Conservation (phyloP, 2,113 vertebrate genomes). For the Ciconia boyciana region DNA sequence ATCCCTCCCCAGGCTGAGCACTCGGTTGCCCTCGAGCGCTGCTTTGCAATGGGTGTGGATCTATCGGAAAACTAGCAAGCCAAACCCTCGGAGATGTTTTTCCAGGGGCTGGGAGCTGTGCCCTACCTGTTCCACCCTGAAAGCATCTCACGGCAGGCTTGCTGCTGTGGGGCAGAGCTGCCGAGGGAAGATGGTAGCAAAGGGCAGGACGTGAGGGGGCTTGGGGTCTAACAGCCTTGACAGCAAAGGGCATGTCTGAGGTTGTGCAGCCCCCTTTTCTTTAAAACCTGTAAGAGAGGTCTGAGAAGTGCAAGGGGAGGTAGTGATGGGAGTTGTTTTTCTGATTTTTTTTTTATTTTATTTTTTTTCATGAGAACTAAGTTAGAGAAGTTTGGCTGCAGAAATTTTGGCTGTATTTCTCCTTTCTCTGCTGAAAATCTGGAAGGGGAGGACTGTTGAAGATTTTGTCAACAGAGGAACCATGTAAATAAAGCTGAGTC, state of each 20-base stretch:
- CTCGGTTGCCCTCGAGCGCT: neutral
- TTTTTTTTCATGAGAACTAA: neutral
- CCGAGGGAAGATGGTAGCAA: neutral
- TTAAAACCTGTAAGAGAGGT: neutral
- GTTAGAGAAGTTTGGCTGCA: neutral
- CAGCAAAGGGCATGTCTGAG: neutral
- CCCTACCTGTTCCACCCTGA: constrained; percentile 14
- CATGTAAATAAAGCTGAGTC: neutral
- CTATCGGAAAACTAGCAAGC: neutral
- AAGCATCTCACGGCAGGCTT: neutral
- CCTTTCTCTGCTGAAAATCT: neutral
- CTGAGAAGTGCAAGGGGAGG: neutral
- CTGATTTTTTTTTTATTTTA: neutral
- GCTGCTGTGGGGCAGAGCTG: rapidly evolving
- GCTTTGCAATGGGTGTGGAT: constrained; percentile 19
- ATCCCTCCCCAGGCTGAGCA: neutral
- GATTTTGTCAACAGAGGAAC: neutral
- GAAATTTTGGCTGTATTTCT: neutral
- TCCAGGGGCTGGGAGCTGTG: constrained; percentile 10
- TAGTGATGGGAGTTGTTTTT: neutral
- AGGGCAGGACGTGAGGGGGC: rapidly evolving
- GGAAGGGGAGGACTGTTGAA: neutral
- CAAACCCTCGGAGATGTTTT: constrained; percentile 21
- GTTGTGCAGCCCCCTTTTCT: neutral
- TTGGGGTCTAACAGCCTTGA: neutral